phyloP scores from a whole-genome alignment of 2,113 vertebrate species.

The Upupa epops region DNA sequence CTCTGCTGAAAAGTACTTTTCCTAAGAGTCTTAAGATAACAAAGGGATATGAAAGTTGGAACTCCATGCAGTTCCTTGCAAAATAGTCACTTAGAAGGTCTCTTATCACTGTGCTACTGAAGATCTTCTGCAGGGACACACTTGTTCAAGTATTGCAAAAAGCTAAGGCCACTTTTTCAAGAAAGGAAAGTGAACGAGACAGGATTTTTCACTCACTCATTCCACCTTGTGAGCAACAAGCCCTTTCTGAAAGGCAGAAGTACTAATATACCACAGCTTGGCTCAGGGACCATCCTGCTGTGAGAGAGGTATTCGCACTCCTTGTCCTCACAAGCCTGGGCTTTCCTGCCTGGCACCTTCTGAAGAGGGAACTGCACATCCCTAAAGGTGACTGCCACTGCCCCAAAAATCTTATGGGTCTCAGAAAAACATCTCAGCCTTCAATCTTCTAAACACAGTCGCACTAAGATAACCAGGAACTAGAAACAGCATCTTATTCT shows the following conservation, averaged over 20 bases:
- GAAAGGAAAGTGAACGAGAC: slow-evolving; percentile 77
- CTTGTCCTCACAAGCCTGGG: slow-evolving; percentile 46
- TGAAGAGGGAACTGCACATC: slow-evolving; percentile 32
- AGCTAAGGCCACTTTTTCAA: slow-evolving; percentile 86
- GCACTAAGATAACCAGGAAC: background rate
- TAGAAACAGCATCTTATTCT: background rate
- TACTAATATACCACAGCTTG: slow-evolving; percentile 45
- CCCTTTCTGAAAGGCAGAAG: slow-evolving; percentile 62
- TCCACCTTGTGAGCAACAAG: slow-evolving; percentile 62
- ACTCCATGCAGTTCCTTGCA: slow-evolving; percentile 50
- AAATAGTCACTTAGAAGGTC: slow-evolving; percentile 71
- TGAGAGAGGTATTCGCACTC: slow-evolving; percentile 33
- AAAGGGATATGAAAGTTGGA: slow-evolving; percentile 73
- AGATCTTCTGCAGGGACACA: slow-evolving; percentile 74
- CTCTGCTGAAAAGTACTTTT: slow-evolving; percentile 73
- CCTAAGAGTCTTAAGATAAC: slow-evolving; percentile 75
- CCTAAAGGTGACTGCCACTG: slow-evolving; percentile 31
- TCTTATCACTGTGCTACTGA: slow-evolving; percentile 77
- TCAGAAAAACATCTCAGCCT: slow-evolving; percentile 50
- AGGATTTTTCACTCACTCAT: slow-evolving; percentile 66
- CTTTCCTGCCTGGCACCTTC: slow-evolving; percentile 57
- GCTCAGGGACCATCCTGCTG: slow-evolving; percentile 50
- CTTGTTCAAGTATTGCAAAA: slow-evolving; percentile 86
- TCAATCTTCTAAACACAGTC: background rate
- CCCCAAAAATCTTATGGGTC: slow-evolving; percentile 21